phyloP scores from a whole-genome alignment of 2,888 invertebrate species.

The Eupithecia centaureata region DNA sequence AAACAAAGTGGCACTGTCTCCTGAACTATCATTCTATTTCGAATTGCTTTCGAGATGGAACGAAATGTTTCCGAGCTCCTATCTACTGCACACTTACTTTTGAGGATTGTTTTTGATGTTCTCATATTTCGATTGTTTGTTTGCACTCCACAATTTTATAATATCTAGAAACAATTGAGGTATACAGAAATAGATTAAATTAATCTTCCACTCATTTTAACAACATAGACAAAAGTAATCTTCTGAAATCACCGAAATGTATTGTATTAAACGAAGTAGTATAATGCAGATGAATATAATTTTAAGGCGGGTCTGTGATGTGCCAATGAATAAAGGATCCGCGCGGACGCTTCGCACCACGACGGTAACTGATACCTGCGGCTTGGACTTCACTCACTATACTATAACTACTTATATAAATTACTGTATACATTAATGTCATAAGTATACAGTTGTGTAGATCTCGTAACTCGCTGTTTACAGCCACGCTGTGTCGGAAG shows the following conservation, averaged over 20 bases:
- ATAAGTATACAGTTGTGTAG: conserved; percentile 1
- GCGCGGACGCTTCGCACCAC: conserved; percentile 68
- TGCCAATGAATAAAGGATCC: conserved; percentile 77
- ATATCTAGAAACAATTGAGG: not conserved
- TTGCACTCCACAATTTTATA: not conserved
- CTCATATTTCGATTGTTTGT: not conserved
- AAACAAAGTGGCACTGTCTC: conserved; percentile 40
- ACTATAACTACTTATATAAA: not conserved
- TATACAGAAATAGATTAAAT: not conserved
- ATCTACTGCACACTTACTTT: conserved; percentile 7
- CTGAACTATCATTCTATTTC: conserved; percentile 30
- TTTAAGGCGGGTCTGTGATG: conserved; percentile 71
- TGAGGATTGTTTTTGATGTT: not conserved
- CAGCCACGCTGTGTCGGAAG: conserved; percentile 2
- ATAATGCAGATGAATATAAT: conserved; percentile 63
- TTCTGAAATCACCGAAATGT: conserved; percentile 2
- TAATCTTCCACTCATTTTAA: not conserved
- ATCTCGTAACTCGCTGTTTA: conserved; percentile 20
- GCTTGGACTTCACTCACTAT: conserved; percentile 4
- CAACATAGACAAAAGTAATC: conserved; percentile 17
- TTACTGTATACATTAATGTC: not conserved
- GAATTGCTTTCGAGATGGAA: conserved; percentile 18
- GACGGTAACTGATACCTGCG: conserved; percentile 58
- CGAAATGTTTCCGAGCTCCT: conserved; percentile 19
- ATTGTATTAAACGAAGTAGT: conserved; percentile 47